phyloP scores from a whole-genome alignment of 2,797 vertebrate genomes.

The Enteromius paludinosus region DNA sequence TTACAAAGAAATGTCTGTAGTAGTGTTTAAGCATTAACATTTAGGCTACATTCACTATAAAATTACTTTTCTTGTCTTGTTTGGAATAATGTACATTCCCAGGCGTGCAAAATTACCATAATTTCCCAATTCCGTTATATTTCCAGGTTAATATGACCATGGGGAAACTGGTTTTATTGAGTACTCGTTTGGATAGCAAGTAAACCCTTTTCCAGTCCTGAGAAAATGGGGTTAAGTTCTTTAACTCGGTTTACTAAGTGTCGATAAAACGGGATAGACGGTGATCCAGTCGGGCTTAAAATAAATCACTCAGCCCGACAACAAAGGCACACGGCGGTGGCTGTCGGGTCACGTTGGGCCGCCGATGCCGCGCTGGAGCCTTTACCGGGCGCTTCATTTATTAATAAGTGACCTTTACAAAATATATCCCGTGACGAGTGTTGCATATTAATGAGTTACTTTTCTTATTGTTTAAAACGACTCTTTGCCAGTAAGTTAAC shows the following conservation, averaged over 20 bases:
- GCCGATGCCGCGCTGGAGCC: neutral
- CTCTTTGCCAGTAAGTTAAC: neutral
- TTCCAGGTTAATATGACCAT: neutral
- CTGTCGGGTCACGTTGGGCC: slow-evolving; percentile 28
- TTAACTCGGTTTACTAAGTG: neutral
- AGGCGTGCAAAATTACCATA: neutral
- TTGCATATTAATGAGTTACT: neutral
- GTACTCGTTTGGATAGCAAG: neutral
- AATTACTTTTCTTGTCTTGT: neutral
- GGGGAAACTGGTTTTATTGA: neutral
- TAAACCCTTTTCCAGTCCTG: neutral
- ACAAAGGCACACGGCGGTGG: slow-evolving; percentile 16
- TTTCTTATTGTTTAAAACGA: neutral
- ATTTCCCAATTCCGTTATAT: neutral
- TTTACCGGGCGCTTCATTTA: neutral
- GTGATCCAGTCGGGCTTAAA: slow-evolving; percentile 15
- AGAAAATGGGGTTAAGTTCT: neutral
- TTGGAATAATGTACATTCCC: neutral
- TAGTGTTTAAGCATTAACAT: neutral
- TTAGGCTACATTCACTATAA: neutral
- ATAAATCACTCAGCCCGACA: slow-evolving; percentile 40
- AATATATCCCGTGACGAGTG: neutral
- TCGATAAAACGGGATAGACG: neutral
- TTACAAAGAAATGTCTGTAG: neutral
- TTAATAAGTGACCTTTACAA: neutral